Evolutionary conservation across 1,140 invertebrate genomes (phyloP), one percentile per base, ranked within the genome.

Genomic region (Muscidifurax raptorellus): DNA sequence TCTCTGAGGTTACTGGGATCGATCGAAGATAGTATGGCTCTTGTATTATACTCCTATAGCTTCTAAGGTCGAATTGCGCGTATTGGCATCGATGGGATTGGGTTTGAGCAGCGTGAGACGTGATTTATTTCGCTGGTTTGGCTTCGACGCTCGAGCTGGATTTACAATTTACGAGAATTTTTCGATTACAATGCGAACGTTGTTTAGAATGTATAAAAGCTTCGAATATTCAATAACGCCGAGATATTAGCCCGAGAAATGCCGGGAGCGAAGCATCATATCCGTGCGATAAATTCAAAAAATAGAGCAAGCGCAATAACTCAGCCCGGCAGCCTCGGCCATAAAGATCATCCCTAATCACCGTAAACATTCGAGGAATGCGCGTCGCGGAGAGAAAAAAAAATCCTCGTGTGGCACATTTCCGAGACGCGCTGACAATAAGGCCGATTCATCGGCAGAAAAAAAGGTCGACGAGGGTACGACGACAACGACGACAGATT

Each of bases 401-500:
- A n/a, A 18, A 27, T 25, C 9, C 25, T 40, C 27, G 12, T 30
- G 80, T 47, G 40, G 28, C 28, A 75, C 67, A 82, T 82, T 82
- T 75, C 28, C 27, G 67, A 18, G 25, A n/a, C 67, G 5, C 18
- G 52, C 22, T 3, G 59, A 82, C 27, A 82, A 82, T 82, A 75
- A 74, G 67, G 67, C 69, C 47, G 80, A 82, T 59, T 82, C 40
- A 59, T 82, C 47, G 79, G 79, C 6, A 30, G 44, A 40, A 77
- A 30, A 59, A 40, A 80, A 67, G 78, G 78, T 80, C 64, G 40
- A 52, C 27, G 76, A 78, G 52, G 28, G 22, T 67, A 36, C 15
- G 64, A 52, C 13, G 64, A 64, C n/a, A 47, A 47, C 22, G 72
- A 76, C 40, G 80, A 52, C 44, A 82, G 69, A 82, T 75, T 82